A percentile compares a stretch with the other conserved stretches of the same genome.
Evolutionary conservation across 2,113 vertebrate species (phyloP).

Genomic region (Rhinopomastus cyanomelas): DNA sequence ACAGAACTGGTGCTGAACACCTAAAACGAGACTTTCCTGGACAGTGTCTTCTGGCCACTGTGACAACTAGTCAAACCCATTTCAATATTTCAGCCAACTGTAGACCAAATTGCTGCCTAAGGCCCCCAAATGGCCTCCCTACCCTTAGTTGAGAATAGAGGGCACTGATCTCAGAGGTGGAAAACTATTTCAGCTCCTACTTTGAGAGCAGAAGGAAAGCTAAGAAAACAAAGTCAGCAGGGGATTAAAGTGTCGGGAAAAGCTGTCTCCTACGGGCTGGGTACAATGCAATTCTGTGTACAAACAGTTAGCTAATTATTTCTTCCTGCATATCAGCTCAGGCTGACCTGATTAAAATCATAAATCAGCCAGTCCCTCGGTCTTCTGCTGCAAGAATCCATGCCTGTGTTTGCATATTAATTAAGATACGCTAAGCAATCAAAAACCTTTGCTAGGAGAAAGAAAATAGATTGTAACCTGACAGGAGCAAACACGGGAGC

Average conservation of each 20-base stretch:
- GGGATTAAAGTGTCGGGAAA: constrained; percentile 25
- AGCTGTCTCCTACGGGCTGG: background rate
- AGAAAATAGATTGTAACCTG: background rate
- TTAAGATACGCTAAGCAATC: constrained; percentile 37
- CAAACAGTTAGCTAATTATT: constrained; percentile 61
- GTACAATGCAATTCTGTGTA: constrained; percentile 27
- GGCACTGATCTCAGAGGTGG: background rate
- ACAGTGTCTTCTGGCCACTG: background rate
- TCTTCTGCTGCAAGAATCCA: constrained; percentile 24
- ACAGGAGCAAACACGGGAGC: background rate
- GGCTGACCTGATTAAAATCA: constrained; percentile 67
- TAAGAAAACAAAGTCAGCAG: constrained; percentile 41
- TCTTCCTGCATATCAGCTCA: constrained; percentile 53
- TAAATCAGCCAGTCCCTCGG: constrained; percentile 58
- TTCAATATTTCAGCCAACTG: background rate
- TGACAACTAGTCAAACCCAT: background rate
- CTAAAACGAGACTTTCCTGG: background rate
- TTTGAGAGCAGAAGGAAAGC: background rate
- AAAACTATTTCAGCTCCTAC: background rate
- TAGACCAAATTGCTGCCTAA: background rate
- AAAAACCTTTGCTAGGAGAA: constrained; percentile 8
- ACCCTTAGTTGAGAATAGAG: background rate
- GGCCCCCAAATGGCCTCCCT: background rate
- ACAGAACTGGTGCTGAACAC: background rate
- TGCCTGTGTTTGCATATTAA: constrained; percentile 40